phyloP scores from a whole-genome alignment of 2,797 vertebrate genomes.

The Oreonectes daqikongensis region DNA sequence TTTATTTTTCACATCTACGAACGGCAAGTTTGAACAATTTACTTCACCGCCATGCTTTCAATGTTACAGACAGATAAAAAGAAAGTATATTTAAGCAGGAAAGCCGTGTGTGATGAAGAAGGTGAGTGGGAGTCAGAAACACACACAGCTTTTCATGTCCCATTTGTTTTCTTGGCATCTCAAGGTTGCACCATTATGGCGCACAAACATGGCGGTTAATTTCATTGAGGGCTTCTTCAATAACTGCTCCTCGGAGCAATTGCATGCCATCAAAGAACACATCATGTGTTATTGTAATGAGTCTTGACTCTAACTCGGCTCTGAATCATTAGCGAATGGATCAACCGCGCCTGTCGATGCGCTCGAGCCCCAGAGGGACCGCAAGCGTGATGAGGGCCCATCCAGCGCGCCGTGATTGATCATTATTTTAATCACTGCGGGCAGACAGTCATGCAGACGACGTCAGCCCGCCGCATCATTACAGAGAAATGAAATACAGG shows the following conservation, averaged over 20 bases:
- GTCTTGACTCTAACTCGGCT: slow-evolving; percentile 48
- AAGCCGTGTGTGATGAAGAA: background rate
- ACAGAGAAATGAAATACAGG: slow-evolving; percentile 35
- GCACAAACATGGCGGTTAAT: slow-evolving; percentile 19
- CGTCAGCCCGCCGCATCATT: slow-evolving; percentile 36
- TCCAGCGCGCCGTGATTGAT: slow-evolving; percentile 45
- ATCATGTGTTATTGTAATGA: slow-evolving; percentile 53
- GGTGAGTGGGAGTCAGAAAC: background rate
- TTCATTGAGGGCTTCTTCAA: slow-evolving; percentile 22
- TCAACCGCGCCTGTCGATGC: slow-evolving; percentile 47
- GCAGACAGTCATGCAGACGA: slow-evolving; percentile 36
- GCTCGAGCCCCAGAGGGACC: slow-evolving; percentile 35
- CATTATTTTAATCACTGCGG: slow-evolving; percentile 54
- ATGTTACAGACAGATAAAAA: too few relatives aligned
- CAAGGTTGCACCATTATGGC: slow-evolving; percentile 43
- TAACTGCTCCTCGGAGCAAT: slow-evolving; percentile 41
- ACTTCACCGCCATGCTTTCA: background rate
- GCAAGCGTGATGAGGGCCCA: slow-evolving; percentile 41
- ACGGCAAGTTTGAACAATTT: background rate
- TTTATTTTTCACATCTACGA: background rate
- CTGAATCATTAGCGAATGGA: slow-evolving; percentile 51
- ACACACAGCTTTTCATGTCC: slow-evolving; percentile 1
- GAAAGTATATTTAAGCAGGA: background rate
- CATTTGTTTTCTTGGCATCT: slow-evolving; percentile 2
- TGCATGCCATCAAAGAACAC: slow-evolving; percentile 44